Evolutionary conservation across 2,888 invertebrate genomes (phyloP).

Genomic region (Andrena trimmerana): DNA sequence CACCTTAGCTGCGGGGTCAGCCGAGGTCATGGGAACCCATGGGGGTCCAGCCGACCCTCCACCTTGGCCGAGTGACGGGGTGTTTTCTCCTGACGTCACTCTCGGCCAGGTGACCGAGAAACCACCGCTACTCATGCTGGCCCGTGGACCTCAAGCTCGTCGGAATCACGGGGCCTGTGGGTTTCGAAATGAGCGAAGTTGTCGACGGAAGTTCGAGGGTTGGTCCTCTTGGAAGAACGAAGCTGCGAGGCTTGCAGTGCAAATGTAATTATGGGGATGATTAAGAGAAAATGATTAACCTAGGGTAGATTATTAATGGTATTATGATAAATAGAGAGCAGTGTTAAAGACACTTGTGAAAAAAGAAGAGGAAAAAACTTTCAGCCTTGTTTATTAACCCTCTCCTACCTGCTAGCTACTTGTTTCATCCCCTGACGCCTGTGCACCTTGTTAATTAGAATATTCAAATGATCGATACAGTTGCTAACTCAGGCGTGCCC

Average conservation of each 20-base stretch:
- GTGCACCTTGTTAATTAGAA: background rate
- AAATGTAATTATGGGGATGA: background rate
- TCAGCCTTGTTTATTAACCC: background rate
- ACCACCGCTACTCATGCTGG: constrained; percentile 17
- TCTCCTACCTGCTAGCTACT: too few relatives aligned
- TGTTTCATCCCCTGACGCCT: too few relatives aligned
- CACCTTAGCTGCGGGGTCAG: constrained; percentile 78
- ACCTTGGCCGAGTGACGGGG: constrained; percentile 53
- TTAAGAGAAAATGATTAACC: too few relatives aligned
- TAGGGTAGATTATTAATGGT: too few relatives aligned
- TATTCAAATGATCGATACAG: constrained; percentile 7
- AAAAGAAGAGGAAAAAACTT: background rate
- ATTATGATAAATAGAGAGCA: too few relatives aligned
- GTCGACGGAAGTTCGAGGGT: background rate
- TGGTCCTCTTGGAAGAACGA: background rate
- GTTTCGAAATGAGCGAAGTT: background rate
- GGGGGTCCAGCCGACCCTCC: constrained; percentile 78
- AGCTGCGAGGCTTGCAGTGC: background rate
- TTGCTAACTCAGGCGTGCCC: background rate
- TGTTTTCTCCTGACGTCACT: constrained; percentile 70
- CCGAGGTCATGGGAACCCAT: constrained; percentile 84
- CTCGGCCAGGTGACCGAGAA: constrained; percentile 61
- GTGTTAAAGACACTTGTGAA: too few relatives aligned
- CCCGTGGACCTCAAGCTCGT: background rate
- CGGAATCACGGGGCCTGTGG: background rate